Evolutionary conservation across 2,113 vertebrate genomes (phyloP).

Genomic region (Desmodus rotundus): DNA sequence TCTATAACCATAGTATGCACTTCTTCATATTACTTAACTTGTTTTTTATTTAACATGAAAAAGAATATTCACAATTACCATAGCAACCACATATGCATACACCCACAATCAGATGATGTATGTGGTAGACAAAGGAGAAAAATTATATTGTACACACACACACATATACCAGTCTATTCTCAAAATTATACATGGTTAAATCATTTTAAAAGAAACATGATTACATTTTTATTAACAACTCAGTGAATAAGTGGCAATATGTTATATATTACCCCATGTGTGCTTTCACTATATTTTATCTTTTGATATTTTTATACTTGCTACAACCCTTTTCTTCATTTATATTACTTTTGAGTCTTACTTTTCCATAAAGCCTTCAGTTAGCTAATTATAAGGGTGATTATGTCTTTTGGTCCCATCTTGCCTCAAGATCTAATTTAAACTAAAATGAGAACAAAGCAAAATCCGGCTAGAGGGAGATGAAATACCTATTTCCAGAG

Average conservation of each 20-base stretch:
- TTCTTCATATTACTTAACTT: conserved; percentile 47
- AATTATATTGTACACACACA: not conserved
- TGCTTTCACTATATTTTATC: not conserved
- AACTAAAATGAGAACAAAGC: not conserved
- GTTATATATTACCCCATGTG: not conserved
- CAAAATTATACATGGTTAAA: not conserved
- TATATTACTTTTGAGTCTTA: not conserved
- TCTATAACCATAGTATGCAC: conserved; percentile 13
- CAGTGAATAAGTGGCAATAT: not conserved
- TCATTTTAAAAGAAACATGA: not conserved
- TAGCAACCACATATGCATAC: conserved; percentile 25
- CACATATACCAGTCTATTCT: not conserved
- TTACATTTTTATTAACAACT: not conserved
- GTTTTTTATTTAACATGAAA: conserved; percentile 46
- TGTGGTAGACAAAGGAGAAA: not conserved
- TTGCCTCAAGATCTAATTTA: not conserved
- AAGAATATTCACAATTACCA: conserved; percentile 66
- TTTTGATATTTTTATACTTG: not conserved
- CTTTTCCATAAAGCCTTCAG: not conserved
- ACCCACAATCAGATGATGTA: not conserved
- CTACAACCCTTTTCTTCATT: not conserved
- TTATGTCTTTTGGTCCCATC: not conserved
- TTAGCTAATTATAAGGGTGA: not conserved
- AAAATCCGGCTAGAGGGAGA: not conserved
- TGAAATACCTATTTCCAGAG: not conserved